Base-by-base conservation (phyloP, 2,888 invertebrate species). In the Seira sanloemensis region DNA sequence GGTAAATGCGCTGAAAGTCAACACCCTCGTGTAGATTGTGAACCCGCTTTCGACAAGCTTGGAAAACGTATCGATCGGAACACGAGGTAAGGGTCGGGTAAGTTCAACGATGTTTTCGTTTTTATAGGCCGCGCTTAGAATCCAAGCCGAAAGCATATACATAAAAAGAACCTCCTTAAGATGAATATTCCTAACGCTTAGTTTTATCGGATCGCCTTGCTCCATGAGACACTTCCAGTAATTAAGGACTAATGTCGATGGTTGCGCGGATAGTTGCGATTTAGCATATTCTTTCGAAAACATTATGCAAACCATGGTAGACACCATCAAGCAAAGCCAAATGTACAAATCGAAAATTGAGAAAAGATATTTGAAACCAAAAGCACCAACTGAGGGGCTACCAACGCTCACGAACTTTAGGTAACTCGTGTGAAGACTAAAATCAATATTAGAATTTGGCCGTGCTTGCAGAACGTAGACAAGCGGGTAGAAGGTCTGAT, bases 281-380 rank as follows among this genome's bases (percentile, higher is more conserved):
- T 5, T 4, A 58, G 58, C 16, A 58, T 12, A 12, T n/a, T n/a
- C n/a, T n/a, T n/a, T n/a, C n/a, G 18, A 4, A 58, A 5, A 4
- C 4, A n/a, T 2, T 58, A 58, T 18, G 58, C 58, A 18, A 12
- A 58, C n/a, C 4, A 58, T 2, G n/a, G 19, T 58, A 5, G 58
- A 9, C 4, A 58, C 18, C 4, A n/a, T n/a, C 7, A 58, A 4
- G 4, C 7, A 58, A 4, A n/a, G n/a, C 58, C 58, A 58, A 58
- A 58, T 19, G 4, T 16, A 4, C 7, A n/a, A 2, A 4, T 12
- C 7, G 58, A 18, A 58, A 9, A n/a, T n/a, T 58, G 58, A 58
- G n/a, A n/a, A 5, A n/a, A 58, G 58, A 58, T 58, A 58, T 58
- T n/a, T 58, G 18, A 58, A 58, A 19, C 58, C 58, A n/a, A 58